Evolutionary conservation across 2,113 vertebrate species (phyloP).

Genomic region (Sialia sialis): DNA sequence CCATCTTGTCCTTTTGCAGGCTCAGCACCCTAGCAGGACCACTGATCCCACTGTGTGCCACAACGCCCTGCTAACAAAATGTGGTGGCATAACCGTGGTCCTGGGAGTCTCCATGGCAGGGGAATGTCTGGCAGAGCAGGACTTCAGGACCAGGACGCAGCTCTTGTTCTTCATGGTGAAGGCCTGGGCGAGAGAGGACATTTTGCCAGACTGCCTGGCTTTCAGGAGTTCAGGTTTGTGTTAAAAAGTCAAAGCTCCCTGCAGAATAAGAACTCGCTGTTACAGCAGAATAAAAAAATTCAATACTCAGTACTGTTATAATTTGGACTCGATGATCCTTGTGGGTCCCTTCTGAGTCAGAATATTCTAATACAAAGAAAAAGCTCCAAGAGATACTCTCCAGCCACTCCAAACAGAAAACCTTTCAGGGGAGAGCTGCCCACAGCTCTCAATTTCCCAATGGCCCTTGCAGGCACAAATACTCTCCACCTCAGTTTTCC

Average conservation of each 20-base stretch:
- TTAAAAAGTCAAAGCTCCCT: not conserved
- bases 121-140: not conserved
- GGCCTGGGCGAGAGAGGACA: not conserved
- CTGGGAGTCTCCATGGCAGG: not conserved
- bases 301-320: not conserved
- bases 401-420: not conserved
- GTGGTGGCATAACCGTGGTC: not conserved
- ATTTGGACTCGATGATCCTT: not conserved
- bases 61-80: not conserved
- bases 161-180: not conserved
- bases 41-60: not conserved
- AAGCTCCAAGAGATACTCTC: not conserved
- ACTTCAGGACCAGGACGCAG: not conserved
- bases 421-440: not conserved
- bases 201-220: not conserved
- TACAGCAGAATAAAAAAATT: not conserved
- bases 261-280: not conserved
- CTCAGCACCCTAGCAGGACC: not conserved
- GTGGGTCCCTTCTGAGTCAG: not conserved
- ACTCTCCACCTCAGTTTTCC: not conserved
- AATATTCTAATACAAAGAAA: not conserved
- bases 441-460: not conserved
- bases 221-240: not conserved
- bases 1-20: not conserved
- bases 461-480: fast-evolving